Evolutionary conservation across 1,140 invertebrate genomes (phyloP), one percentile per base, ranked within the genome.

Genomic region (Temnothorax curvispinosus): DNA sequence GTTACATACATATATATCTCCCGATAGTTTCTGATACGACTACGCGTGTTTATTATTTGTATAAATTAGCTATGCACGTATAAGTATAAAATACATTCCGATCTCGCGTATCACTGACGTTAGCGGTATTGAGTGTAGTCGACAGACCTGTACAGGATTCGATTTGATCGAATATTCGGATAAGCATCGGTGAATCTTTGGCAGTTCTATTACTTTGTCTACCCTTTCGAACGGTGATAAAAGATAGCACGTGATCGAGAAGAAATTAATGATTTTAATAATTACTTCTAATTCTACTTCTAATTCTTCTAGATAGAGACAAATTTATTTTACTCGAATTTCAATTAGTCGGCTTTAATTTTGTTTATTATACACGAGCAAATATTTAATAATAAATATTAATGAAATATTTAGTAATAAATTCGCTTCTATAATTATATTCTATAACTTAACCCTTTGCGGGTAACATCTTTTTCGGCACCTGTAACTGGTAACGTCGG

Each of bases 71-170:
- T 44, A 81, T 27, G n/a, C 11, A 9, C 21, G 13, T 15, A 27
- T 71, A 44, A 32, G 78, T 82, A 82, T 44, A 82, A 82, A 82
- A 72, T 60, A 82, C 38, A 13, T 47, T 47, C 18, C 7, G 13
- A 54, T 47, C 32, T 69, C 35, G 52, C 64, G 41, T 81, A 71
- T 81, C 50, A 38, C 44, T 8, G 32, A 50, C 0, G 13, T 67
- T 38, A 47, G n/a, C 32, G 8, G 21, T 27, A 27, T 27, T 27
- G 27, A 27, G 1, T 18, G n/a, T 69, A 69, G 13, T 72, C 38
- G 78, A 77, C 3, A 65, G 60, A 72, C 75, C 80, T 75, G 69
- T 84, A 84, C 54, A 75, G 74, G 13, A 6, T 44, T 74, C 18
- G 32, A 84, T n/a, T 84, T 8, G 65, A 71, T 69, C 3, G 5